Evolutionary conservation across 1,140 invertebrate species (phyloP).

Genomic region (Wasmannia auropunctata): DNA sequence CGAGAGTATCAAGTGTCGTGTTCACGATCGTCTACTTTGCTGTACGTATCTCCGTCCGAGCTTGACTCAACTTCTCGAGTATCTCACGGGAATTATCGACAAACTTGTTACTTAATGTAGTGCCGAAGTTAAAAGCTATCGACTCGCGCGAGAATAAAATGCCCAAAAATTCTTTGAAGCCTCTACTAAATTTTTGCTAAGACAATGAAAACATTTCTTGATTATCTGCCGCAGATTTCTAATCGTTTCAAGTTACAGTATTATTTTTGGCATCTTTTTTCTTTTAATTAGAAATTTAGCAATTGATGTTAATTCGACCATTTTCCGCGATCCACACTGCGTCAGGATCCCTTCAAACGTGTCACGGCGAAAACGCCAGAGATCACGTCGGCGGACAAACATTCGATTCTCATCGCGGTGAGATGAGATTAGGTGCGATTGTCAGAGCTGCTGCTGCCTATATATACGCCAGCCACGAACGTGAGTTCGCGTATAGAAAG

Average conservation of each 20-base stretch:
- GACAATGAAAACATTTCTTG: background rate
- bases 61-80: background rate
- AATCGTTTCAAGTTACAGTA: background rate
- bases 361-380: slow-evolving; percentile 12
- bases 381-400: slow-evolving; percentile 60
- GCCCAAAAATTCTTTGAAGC: background rate
- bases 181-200: background rate
- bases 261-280: background rate
- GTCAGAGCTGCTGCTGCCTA: slow-evolving; percentile 67
- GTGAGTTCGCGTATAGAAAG: slow-evolving; percentile 67
- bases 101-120: slow-evolving; percentile 6
- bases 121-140: background rate
- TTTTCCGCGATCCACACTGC: background rate
- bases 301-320: background rate
- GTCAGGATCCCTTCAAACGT: background rate
- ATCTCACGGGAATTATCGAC: slow-evolving; percentile 13
- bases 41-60: background rate
- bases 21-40: slow-evolving; percentile 2
- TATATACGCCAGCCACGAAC: slow-evolving; percentile 63
- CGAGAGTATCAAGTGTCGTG: background rate
- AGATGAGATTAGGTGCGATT: slow-evolving; percentile 67
- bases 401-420: slow-evolving; percentile 39
- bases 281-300: background rate
- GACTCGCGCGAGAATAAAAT: background rate
- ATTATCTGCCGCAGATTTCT: background rate